These are phyloP conservation scores for Sphaerophoria taeniata DNA, from an alignment of 2,888 invertebrate genomes.

Conservation along the genomic window DNA sequence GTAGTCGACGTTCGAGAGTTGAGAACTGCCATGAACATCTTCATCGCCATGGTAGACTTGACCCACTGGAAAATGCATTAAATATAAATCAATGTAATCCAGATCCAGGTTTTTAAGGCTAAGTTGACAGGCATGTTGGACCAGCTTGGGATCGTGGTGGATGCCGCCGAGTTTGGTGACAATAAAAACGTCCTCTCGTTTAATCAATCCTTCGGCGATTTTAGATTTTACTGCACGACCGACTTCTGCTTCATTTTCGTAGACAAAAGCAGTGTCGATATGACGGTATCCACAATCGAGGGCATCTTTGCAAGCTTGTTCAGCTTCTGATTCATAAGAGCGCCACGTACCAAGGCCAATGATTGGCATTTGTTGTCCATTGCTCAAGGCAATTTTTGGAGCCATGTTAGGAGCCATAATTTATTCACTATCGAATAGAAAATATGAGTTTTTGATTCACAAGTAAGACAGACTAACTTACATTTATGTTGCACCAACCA, in stretches of 20 bases:
- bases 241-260: slow-evolving; percentile 83
- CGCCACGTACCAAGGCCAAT: slow-evolving; percentile 88
- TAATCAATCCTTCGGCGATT: slow-evolving; percentile 82
- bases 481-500: too few relatives aligned
- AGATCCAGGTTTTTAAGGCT: slow-evolving; percentile 87
- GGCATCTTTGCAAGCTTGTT: slow-evolving; percentile 81
- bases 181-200: slow-evolving; percentile 82
- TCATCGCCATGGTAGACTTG: slow-evolving; percentile 84
- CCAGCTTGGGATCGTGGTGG: slow-evolving; percentile 87
- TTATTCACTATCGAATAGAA: neutral
- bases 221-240: slow-evolving; percentile 82
- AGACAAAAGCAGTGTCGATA: slow-evolving; percentile 84
- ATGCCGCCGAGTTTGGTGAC: slow-evolving; percentile 81
- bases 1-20: slow-evolving; percentile 80
- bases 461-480: too few relatives aligned
- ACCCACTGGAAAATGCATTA: slow-evolving; percentile 93
- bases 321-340: slow-evolving; percentile 78
- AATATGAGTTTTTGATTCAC: too few relatives aligned
- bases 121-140: slow-evolving; percentile 86
- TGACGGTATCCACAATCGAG: slow-evolving; percentile 84
- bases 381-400: slow-evolving; percentile 85
- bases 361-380: slow-evolving; percentile 86
- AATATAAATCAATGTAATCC: slow-evolving; percentile 90
- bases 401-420: slow-evolving; percentile 76
- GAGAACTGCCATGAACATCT: slow-evolving; percentile 79